Evolutionary conservation across 37 sponge, comb jelly and placozoan species (phyloP), one percentile per base, ranked within the genome.

Genomic region (Ephydatia muelleri): DNA sequence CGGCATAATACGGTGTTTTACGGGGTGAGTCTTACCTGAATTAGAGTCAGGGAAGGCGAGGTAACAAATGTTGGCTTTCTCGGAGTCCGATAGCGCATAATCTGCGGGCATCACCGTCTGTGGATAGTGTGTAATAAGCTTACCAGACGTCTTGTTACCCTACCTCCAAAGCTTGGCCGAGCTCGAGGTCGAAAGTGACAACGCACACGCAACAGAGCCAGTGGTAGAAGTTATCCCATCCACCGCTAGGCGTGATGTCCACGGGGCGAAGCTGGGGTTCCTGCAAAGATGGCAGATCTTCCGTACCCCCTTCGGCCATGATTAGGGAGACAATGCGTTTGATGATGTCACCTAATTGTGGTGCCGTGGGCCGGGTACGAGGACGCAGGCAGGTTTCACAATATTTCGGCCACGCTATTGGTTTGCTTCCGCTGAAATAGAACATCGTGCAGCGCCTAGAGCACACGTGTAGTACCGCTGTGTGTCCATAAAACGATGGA

Each of bases 31-130:
- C 91, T 76, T 40, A 97, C 98, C 95, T 35, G 96, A 95, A 70
- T 98, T 98, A 0, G 99, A 98, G 76, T 98, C 99, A n/a, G 99
- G 99, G 66, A 98, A 98, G 26, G 99, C 90, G 32, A 98, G 87
- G 82, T 98, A 98, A 79, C 99, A 98, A 21, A 96, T 85, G 80
- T 98, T 98, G 39, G 84, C 89, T 77, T 94, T 94, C 91, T 94
- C 94, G 12, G 85, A 76, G 70, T 91, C 89, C 3, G 94, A 91
- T 16, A 96, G 86, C 30, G 84, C 68, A 82, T 82, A 96, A 70
- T 91, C 76, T 14, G 81, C 49, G 2, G 94, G 94, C 47, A 89
- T 80, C 34, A 96, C 36, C n/a, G 84, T 79, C 94, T 92, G 78
- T 33, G 70, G 3, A 33, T 33, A 71, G 40, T 6, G 74, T 16